Base-by-base conservation (phyloP, 1,140 invertebrate species). In the Drosophila miranda region DNA sequence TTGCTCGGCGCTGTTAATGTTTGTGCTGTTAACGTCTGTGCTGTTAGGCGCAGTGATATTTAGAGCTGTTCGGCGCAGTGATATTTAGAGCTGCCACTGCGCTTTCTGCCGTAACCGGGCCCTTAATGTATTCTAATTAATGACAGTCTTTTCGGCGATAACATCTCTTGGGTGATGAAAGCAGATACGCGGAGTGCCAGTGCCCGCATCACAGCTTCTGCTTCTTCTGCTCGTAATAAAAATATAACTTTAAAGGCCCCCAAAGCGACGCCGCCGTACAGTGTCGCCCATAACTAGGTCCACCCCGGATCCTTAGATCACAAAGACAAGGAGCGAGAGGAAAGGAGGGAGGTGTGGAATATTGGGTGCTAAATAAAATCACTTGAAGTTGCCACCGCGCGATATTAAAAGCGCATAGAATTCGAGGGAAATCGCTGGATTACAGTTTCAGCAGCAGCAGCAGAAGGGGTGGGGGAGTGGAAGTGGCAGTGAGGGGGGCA, bases 331-430 rank as follows among this genome's bases (percentile, higher is more conserved):
- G 74, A 74, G 43, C 16, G 16, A 16, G 55, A 48, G 34, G 52
- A 63, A 69, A 69, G 34, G 23, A 51, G 49, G 42, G 60, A 57
- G 57, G 23, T 30, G 45, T 26, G 67, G 56, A 77, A 82, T 81
- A 86, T 86, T 84, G 83, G 80, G 77, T 77, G 80, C 80, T 84
- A 80, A 84, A 84, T 84, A 86, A 80, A 84, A 84, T 84, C 80
- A 84, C 76, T 84, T 86, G 73, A 86, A 80, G 80, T 80, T 86
- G 80, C 80, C 80, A 84, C 46, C 54, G 62, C 59, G 72, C 67
- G 76, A 83, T 83, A 84, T 83, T 79, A 83, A 84, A 84, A 76
- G 79, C 80, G 71, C 79, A 84, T 84, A 84, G 80, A 78, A 76
- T 67, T 68, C 62, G 56, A 76, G 80, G 78, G 80, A 84, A 83